Evolutionary conservation across 1,140 invertebrate species (phyloP).

Genomic region (Drosophila mayri): DNA sequence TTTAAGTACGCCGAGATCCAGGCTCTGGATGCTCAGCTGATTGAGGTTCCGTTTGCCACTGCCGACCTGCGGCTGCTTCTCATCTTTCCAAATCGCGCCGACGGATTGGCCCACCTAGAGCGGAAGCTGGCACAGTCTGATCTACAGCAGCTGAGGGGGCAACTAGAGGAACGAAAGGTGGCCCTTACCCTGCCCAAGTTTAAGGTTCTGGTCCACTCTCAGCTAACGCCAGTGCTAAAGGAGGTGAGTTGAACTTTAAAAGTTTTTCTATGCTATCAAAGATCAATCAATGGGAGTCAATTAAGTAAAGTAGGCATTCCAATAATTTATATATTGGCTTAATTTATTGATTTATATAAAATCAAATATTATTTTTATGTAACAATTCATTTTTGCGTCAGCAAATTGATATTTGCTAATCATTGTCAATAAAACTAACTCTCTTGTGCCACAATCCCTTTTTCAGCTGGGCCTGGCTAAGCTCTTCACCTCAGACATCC

Average conservation of each 20-base stretch:
- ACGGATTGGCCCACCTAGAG: conserved; percentile 48
- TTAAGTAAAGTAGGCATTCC: too few relatives aligned
- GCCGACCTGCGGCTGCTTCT: conserved; percentile 51
- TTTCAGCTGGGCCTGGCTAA: conserved; percentile 56
- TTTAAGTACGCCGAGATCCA: conserved; percentile 57
- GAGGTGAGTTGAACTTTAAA: conserved; percentile 40
- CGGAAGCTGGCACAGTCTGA: conserved; percentile 37
- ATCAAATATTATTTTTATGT: too few relatives aligned
- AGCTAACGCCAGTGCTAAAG: conserved; percentile 31
- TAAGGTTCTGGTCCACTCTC: conserved; percentile 35
- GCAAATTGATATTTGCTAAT: too few relatives aligned
- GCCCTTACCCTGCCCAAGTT: conserved; percentile 64
- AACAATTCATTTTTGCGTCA: too few relatives aligned
- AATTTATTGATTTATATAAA: too few relatives aligned
- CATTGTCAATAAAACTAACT: too few relatives aligned
- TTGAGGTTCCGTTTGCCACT: conserved; percentile 59
- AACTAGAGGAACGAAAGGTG: conserved; percentile 52
- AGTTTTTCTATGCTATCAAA: too few relatives aligned
- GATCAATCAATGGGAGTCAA: too few relatives aligned
- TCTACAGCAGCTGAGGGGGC: conserved; percentile 38
- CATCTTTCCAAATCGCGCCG: conserved; percentile 40
- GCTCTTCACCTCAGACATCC: conserved; percentile 55
- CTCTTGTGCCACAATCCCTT: not conserved
- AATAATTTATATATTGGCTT: too few relatives aligned
- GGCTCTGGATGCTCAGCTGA: conserved; percentile 46